phyloP scores from a whole-genome alignment of 2,888 invertebrate genomes.

The Desoria tigrina region DNA sequence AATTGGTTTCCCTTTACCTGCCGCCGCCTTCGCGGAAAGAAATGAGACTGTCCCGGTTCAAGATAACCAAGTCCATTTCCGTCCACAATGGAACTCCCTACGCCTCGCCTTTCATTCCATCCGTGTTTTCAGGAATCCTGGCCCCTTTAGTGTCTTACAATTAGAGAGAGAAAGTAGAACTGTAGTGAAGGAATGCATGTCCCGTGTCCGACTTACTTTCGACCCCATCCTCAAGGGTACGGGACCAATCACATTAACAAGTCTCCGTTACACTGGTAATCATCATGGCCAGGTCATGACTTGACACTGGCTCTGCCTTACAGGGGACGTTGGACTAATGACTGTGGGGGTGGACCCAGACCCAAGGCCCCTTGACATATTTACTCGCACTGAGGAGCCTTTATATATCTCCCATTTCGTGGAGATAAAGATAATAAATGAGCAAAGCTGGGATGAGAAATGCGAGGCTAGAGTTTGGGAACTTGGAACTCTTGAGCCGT shows the following conservation, averaged over 20 bases:
- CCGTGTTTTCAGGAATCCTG: too few species aligned
- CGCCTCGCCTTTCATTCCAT: not conserved
- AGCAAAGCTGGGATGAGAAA: slow-evolving; percentile 16
- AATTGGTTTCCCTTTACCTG: slow-evolving; percentile 21
- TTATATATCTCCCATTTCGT: too few species aligned
- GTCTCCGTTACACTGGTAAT: too few species aligned
- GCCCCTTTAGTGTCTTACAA: too few species aligned
- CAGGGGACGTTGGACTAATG: too few species aligned
- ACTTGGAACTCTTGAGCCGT: too few species aligned
- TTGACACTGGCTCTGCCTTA: too few species aligned
- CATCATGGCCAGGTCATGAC: not conserved
- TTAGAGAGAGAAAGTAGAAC: too few species aligned
- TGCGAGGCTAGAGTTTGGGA: not conserved
- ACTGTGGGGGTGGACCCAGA: too few species aligned
- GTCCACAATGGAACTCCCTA: not conserved
- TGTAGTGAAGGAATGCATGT: too few species aligned
- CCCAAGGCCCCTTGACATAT: too few species aligned
- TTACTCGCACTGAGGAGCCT: not conserved
- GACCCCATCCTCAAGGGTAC: not conserved
- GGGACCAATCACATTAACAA: not conserved
- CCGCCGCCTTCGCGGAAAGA: not conserved
- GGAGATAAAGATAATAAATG: slow-evolving; percentile 1
- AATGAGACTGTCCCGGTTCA: slow-evolving; percentile 16
- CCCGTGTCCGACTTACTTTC: not conserved
- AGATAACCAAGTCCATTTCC: slow-evolving; percentile 8